Base-by-base conservation (phyloP, 2,113 vertebrate species). In the Psophia crepitans region DNA sequence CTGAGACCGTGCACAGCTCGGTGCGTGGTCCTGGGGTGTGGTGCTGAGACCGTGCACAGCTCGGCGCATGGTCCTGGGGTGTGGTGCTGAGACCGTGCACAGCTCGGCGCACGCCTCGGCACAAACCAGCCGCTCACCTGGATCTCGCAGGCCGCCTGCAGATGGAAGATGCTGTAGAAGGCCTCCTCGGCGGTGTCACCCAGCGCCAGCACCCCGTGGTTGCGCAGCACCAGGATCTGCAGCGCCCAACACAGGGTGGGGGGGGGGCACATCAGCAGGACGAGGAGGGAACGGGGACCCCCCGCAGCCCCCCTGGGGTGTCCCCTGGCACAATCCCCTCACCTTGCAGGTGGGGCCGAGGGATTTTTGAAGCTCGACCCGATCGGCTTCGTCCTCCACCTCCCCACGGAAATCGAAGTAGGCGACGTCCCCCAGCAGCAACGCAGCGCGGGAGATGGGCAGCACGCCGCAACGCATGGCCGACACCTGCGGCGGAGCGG, bases 331-430 rank as follows among this genome's bases (percentile, higher is more conserved):
- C 43, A 15, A 15, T 43, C 14, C 84, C 32, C 87, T 64, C 85
- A 99, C 99, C 99, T 99, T 99, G 97, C 99, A 99, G 60, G 99
- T 99, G 32, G 99, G 99, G 17, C 99, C 99, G 8, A 99, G 98
- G 92, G 98, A 99, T 97, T 99, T 99, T 98, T 99, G 99, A 76
- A 99, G 98, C 97, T 98, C 99, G 58, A 99, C 98, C 43, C 99
- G 96, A 78, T 99, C 99, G 1, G 98, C 98, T 97, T 99, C 99
- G 2, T 98, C 98, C 87, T 99, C 99, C 98, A 99, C 99, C 76
- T 98, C 98, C 1, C 99, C 99, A 1, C 98, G 99, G 96, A 99
- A 99, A 74, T 99, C 99, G 1, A 98, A 99, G 90, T 99, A 99
- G 32, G 99, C 99, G 53, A 99, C 98, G 3, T 99, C 99, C 3